These are phyloP conservation scores for Lacerta bilineata DNA, from an alignment of 2,797 vertebrate species.

Conservation along the genomic window DNA sequence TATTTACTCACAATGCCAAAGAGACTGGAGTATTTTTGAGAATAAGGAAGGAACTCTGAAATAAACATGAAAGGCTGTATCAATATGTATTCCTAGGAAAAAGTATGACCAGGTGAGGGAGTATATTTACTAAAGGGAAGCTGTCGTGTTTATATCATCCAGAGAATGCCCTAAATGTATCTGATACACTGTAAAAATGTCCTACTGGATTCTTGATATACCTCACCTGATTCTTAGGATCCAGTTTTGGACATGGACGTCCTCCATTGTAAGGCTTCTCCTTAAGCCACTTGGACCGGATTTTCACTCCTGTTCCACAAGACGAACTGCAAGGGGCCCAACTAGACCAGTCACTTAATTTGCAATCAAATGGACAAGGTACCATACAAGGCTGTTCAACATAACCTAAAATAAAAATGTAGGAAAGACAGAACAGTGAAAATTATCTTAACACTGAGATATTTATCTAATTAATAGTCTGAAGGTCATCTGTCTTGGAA, in stretches of 20 bases:
- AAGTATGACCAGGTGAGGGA: neutral
- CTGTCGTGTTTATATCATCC: neutral
- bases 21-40: neutral
- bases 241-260: conserved; percentile 93
- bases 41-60: neutral
- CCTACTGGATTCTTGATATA: neutral
- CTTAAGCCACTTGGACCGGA: conserved; percentile 94
- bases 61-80: neutral
- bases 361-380: conserved; percentile 96
- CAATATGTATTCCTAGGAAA: neutral
- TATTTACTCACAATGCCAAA: neutral
- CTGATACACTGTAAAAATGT: neutral
- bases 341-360: conserved; percentile 94
- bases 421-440: conserved; percentile 56
- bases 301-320: conserved; percentile 90
- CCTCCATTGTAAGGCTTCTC: conserved; percentile 97
- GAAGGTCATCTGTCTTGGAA: neutral
- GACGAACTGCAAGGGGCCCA: conserved; percentile 93
- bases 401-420: conserved; percentile 85
- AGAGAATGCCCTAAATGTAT: neutral
- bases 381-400: conserved; percentile 89
- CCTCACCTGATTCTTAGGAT: conserved; percentile 98
- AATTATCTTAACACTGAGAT: rapidly evolving
- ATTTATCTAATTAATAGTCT: neutral
- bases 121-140: neutral